phyloP scores from a whole-genome alignment of 2,888 invertebrate genomes.

The Leucophenga montana region DNA sequence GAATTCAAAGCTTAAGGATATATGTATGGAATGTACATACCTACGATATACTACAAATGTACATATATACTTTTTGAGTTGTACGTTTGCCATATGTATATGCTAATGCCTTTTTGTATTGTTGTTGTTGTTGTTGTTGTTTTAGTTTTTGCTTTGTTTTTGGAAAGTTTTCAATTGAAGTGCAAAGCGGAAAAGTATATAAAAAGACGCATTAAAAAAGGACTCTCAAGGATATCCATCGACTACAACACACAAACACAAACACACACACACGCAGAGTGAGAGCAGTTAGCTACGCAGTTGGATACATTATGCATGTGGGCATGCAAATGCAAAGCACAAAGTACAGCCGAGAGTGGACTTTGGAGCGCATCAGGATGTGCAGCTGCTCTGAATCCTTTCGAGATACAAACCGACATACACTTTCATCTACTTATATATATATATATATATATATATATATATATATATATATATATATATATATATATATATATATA shows the following conservation, averaged over 20 bases:
- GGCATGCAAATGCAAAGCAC: conserved; percentile 61
- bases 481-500: conserved; percentile 52
- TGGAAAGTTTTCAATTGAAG: neutral
- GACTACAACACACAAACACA: neutral
- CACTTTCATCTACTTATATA: conserved; percentile 43
- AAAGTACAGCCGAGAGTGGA: conserved; percentile 37
- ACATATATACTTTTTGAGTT: neutral
- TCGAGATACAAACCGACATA: conserved; percentile 33
- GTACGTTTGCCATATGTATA: too few species aligned
- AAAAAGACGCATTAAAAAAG: conserved; percentile 20
- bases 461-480: conserved; percentile 56
- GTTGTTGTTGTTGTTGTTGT: conserved; percentile 5
- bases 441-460: conserved; percentile 54
- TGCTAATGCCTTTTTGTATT: neutral
- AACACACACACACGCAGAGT: neutral
- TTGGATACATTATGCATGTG: conserved; percentile 61
- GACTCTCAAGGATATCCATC: neutral
- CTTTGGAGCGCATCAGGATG: neutral
- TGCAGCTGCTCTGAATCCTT: neutral
- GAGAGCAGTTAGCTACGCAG: too few species aligned
- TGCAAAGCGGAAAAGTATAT: conserved; percentile 1
- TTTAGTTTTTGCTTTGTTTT: conserved; percentile 8
- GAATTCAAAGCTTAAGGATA: too few species aligned
- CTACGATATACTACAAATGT: neutral
- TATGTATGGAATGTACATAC: too few species aligned